Evolutionary conservation across 2,797 vertebrate species (phyloP).

Genomic region (Fringilla coelebs): DNA sequence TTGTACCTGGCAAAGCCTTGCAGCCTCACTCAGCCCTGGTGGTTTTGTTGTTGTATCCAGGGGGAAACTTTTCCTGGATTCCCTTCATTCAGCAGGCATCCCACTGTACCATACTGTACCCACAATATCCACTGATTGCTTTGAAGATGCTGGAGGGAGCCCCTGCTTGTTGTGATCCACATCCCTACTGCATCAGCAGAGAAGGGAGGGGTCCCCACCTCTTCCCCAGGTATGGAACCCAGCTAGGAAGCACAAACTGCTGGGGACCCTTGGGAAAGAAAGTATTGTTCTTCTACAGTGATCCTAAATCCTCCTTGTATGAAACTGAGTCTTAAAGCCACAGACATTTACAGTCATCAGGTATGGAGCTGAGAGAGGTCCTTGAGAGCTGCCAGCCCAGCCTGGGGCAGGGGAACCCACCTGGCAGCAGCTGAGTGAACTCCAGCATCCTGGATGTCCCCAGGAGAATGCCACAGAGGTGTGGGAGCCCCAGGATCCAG

Average conservation of each 20-base stretch:
- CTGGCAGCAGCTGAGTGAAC: neutral
- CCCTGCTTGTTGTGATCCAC: neutral
- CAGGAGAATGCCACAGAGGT: neutral
- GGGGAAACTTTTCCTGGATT: neutral
- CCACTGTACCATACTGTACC: neutral
- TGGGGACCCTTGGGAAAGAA: neutral
- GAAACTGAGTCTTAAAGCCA: neutral
- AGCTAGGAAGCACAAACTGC: neutral
- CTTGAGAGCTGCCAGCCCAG: neutral
- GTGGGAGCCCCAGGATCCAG: neutral
- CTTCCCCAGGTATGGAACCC: neutral
- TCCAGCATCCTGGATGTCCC: neutral
- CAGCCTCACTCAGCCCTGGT: neutral
- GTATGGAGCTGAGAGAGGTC: neutral
- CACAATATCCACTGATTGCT: neutral
- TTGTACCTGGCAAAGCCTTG: neutral
- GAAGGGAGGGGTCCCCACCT: neutral
- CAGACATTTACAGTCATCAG: neutral
- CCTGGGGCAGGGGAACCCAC: neutral
- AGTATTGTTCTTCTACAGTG: neutral
- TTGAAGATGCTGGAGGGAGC: neutral
- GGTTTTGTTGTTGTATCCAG: neutral
- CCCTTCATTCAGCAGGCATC: neutral
- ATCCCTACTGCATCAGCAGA: neutral
- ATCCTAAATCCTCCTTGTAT: neutral